Evolutionary conservation across 30 jellyfish, hydroid and myxozoan species (phyloP).

Genomic region (Hydractinia echinata): DNA sequence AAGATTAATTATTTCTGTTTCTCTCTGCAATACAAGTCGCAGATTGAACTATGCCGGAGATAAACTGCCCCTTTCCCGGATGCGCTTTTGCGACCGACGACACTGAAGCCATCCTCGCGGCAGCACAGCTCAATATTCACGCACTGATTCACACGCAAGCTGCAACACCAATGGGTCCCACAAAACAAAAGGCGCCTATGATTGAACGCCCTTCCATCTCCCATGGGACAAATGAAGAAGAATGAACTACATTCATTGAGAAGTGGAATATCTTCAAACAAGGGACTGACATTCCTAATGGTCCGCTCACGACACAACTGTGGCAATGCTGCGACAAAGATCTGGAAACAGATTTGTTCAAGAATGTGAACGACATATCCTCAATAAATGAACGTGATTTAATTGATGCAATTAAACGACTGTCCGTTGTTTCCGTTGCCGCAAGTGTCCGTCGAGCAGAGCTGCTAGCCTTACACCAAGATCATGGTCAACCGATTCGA

Average conservation of each 20-base stretch:
- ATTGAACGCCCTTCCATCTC: not conserved
- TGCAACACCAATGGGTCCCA: not conserved
- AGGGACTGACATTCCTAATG: not conserved
- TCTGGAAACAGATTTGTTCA: not conserved
- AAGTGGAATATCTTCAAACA: not conserved
- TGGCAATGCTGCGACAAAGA: not conserved
- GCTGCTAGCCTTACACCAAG: not conserved
- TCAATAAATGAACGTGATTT: not conserved
- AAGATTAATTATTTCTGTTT: too few relatives aligned
- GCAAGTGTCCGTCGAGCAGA: conserved; percentile 3
- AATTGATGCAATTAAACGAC: not conserved
- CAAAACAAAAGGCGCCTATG: not conserved
- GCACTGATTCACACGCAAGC: too few relatives aligned
- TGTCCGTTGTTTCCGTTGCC: not conserved
- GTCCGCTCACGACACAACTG: not conserved
- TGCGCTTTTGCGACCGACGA: too few relatives aligned
- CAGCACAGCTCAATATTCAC: too few relatives aligned
- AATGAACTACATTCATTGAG: not conserved
- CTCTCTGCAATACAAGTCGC: too few relatives aligned
- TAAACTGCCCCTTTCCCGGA: too few relatives aligned
- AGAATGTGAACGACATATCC: not conserved
- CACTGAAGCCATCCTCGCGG: too few relatives aligned
- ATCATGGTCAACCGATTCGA: not conserved
- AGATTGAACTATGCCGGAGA: too few relatives aligned
- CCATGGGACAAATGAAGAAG: not conserved